A percentile compares a stretch with the other conserved stretches of the same genome.
phyloP scores from a whole-genome alignment of 2,888 invertebrate genomes.

The Penaeus monodon region DNA sequence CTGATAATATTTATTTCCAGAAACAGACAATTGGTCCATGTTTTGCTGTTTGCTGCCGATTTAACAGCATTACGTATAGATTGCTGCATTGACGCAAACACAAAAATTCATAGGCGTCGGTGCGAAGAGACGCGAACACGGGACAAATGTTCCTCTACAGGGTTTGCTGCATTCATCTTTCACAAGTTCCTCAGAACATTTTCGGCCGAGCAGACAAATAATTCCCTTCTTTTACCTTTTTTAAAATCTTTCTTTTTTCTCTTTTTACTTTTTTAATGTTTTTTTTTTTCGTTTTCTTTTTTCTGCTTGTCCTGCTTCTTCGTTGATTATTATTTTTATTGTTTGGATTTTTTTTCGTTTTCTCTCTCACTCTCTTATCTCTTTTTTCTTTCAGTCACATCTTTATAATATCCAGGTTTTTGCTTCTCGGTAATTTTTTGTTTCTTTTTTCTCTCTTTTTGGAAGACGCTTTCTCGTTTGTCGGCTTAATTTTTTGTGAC shows the following conservation, averaged over 20 bases:
- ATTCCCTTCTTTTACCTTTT: background rate
- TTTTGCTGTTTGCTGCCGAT: slow-evolving; percentile 45
- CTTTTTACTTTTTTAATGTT: no score
- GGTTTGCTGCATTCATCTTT: background rate
- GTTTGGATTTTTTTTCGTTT: no score
- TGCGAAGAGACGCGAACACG: slow-evolving; percentile 26
- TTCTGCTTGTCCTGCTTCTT: no score
- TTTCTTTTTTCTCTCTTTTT: no score
- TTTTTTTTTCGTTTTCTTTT: no score
- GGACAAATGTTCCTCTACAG: slow-evolving; percentile 22
- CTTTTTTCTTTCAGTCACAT: no score
- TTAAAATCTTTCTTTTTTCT: background rate
- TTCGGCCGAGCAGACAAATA: background rate
- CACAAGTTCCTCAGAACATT: background rate
- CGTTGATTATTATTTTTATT: no score
- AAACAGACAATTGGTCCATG: slow-evolving; percentile 43
- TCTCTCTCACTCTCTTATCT: no score
- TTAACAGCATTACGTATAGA: slow-evolving; percentile 38
- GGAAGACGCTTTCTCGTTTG: no score
- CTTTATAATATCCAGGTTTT: no score
- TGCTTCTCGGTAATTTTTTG: no score
- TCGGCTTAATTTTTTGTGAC: no score
- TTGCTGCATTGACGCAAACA: slow-evolving; percentile 21
- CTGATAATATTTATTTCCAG: slow-evolving; percentile 51
- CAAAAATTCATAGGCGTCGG: slow-evolving; percentile 34